Evolutionary conservation across 2,797 vertebrate genomes (phyloP).

Genomic region (Periparus ater): DNA sequence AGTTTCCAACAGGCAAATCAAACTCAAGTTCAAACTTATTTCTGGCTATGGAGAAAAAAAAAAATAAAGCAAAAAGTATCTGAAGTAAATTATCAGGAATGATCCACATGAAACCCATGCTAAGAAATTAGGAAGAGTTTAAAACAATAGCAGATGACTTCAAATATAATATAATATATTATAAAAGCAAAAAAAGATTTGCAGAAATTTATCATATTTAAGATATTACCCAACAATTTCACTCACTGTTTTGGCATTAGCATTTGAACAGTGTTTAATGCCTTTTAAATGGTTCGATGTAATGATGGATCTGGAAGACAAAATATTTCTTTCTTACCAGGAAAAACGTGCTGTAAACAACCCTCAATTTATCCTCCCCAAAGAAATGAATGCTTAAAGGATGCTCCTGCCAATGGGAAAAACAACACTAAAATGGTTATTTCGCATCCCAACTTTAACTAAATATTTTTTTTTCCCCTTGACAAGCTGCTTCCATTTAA

Average conservation of each 20-base stretch:
- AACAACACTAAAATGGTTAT: slow-evolving; percentile 58
- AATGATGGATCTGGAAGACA: slow-evolving; percentile 35
- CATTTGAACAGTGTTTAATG: slow-evolving; percentile 68
- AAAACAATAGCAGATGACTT: slow-evolving; percentile 32
- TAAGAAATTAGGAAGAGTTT: slow-evolving; percentile 13
- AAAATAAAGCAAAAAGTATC: neutral
- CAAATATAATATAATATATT: neutral
- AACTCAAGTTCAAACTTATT: neutral
- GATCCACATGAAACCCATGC: neutral
- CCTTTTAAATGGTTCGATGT: slow-evolving; percentile 50
- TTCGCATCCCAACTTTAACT: slow-evolving; percentile 65
- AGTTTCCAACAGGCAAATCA: neutral
- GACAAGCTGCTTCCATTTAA: slow-evolving; percentile 72
- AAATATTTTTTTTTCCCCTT: slow-evolving; percentile 67
- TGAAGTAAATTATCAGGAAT: neutral
- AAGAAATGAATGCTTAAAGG: slow-evolving; percentile 75
- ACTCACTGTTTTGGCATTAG: slow-evolving; percentile 38
- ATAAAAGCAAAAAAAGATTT: slow-evolving; percentile 17
- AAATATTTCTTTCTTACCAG: slow-evolving; percentile 29
- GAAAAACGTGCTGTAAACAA: slow-evolving; percentile 41
- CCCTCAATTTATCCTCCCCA: slow-evolving; percentile 57
- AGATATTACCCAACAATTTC: slow-evolving; percentile 33
- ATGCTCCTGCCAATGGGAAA: slow-evolving; percentile 60
- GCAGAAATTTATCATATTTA: slow-evolving; percentile 31
- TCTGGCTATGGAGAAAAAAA: neutral